Conservation (phyloP, 2,797 vertebrate species). For the Oryzias sinensis region DNA sequence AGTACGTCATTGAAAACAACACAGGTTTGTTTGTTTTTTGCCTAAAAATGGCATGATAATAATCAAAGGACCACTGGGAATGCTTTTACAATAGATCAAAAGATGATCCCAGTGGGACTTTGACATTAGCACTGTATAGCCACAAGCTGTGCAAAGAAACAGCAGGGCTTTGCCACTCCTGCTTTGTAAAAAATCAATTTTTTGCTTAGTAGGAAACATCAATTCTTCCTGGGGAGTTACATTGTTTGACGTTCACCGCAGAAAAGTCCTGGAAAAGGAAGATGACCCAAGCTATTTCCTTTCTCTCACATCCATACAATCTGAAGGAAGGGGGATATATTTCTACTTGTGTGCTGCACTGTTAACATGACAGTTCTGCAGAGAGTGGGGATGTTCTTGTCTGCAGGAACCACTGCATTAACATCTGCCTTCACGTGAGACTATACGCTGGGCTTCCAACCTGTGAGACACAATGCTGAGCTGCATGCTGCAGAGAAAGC, state of each 20-base stretch:
- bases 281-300: slow-evolving; percentile 27
- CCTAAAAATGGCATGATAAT: too few relatives aligned
- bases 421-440: slow-evolving; percentile 23
- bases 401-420: slow-evolving; percentile 34
- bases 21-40: too few relatives aligned
- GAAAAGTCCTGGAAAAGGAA: slow-evolving; percentile 22
- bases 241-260: slow-evolving; percentile 32
- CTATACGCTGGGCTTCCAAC: slow-evolving; percentile 23
- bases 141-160: slow-evolving; percentile 25
- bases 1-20: too few relatives aligned
- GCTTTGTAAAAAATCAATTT: slow-evolving; percentile 23
- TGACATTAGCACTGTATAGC: slow-evolving; percentile 17
- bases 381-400: slow-evolving; percentile 4
- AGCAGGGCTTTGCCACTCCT: slow-evolving; percentile 24
- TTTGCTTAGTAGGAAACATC: slow-evolving; percentile 35
- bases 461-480: slow-evolving; percentile 27
- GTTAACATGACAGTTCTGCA: slow-evolving; percentile 54
- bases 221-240: slow-evolving; percentile 31
- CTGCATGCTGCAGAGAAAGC: slow-evolving; percentile 8
- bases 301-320: slow-evolving; percentile 37
- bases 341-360: slow-evolving; percentile 34
- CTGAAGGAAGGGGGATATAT: slow-evolving; percentile 42
- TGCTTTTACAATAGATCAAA: too few relatives aligned
- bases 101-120: too few relatives aligned
- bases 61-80: too few relatives aligned